A percentile compares a stretch with the other conserved stretches of the same genome.
Conservation (phyloP, 2,888 invertebrate genomes). For the Cataglyphis altisquamis region DNA sequence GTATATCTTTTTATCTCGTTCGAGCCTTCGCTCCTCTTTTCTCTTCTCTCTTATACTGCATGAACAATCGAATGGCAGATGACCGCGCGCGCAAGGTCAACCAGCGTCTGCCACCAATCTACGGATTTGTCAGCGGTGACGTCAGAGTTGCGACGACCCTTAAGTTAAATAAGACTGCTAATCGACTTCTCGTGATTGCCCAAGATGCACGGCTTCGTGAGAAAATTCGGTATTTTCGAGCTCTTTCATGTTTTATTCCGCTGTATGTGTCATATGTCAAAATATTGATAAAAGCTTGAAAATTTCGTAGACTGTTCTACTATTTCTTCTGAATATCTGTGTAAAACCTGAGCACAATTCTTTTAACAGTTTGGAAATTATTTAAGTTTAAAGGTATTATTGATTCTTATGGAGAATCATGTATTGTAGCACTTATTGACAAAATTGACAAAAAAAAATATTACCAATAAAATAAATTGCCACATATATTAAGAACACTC, state of each 20-base stretch:
- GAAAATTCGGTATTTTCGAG: background rate
- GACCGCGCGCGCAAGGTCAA: constrained; percentile 79
- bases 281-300: no score
- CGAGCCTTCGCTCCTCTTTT: constrained; percentile 63
- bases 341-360: no score
- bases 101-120: constrained; percentile 75
- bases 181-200: background rate
- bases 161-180: constrained; percentile 11
- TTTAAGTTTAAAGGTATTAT: no score
- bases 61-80: constrained; percentile 73
- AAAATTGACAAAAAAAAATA: no score
- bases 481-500: no score
- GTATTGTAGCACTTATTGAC: no score
- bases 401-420: no score
- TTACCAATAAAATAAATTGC: no score
- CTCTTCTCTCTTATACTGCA: constrained; percentile 47
- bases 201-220: background rate
- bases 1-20: constrained; percentile 57
- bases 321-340: no score
- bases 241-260: background rate
- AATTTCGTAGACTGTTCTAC: no score
- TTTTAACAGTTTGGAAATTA: no score
- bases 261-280: no score
- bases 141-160: constrained; percentile 65
- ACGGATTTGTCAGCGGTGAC: constrained; percentile 67